Evolutionary conservation across 2,888 invertebrate species (phyloP), one percentile per base, ranked within the genome.

Genomic region (Oscheius onirici): DNA sequence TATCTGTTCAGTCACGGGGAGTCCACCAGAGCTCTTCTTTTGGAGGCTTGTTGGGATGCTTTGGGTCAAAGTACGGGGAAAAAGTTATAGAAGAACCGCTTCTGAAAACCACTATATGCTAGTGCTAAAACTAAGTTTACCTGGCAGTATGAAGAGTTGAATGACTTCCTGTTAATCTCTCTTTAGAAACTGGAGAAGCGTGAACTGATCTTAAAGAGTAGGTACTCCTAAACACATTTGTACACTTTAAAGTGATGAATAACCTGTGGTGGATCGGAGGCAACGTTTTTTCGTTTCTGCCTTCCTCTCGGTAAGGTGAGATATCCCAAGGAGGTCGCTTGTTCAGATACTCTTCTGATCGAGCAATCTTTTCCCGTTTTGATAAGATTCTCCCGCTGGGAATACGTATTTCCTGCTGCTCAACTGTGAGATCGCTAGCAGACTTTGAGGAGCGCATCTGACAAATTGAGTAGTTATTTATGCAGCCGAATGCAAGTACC

Each of bases 11-110:
- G 34, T 63, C 63, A 63, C 49, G 28, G 15, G 66, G 66, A 34
- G 71, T 73, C 79, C 79, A 79, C 79, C 79, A 79, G 8, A 79
- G 69, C 66, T 77, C 76, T 74, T 79, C 79, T 71, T 79, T 79
- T 1, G 76, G 79, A 43, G 79, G 79, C 51, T 79, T 79, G 54
- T 67, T 60, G 2, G 76, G 70, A 49, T 79, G 76, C 68, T 73
- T 71, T 11, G 76, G 77, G 44, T 74, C 72, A 41, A 79, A 79
- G 54, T 76, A 66, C 6, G 77, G 79, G n/a, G 79, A 77, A 22
- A 77, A 70, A 71, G 72, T 73, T 52, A 76, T 71, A 15, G 75
- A 73, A 28, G 69, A 41, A 58, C 72, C 17, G 71, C 75, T 41
- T 67, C 76, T 20, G n/a, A n/a, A 69, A 67, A 40, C 67, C 55